Conservation (phyloP, 2,797 vertebrate species). For the Nasua narica region DNA sequence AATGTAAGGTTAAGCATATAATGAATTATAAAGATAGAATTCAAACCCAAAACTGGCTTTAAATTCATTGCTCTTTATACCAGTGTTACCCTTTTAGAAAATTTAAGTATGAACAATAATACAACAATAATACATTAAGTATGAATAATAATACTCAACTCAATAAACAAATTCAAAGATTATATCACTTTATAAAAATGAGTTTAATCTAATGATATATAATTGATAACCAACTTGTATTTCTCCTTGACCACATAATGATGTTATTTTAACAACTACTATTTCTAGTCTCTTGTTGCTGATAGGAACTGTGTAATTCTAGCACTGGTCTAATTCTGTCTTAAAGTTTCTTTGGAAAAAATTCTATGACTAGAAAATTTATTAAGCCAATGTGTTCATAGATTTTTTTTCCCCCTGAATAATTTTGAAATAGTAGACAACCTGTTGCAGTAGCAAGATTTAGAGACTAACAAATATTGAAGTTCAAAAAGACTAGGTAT, state of each 20-base stretch:
- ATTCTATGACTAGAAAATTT: neutral
- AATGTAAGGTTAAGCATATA: neutral
- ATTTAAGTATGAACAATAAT: neutral
- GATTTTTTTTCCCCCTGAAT: neutral
- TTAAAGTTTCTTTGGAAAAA: constrained; percentile 10
- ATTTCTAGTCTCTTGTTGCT: neutral
- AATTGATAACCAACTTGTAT: neutral
- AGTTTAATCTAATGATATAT: neutral
- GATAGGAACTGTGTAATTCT: neutral
- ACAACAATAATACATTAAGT: neutral
- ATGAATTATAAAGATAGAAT: neutral
- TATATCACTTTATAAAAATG: neutral
- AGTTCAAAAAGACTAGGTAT: neutral
- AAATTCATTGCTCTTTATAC: neutral
- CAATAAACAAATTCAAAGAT: neutral
- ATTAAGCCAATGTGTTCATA: neutral
- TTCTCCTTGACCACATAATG: neutral
- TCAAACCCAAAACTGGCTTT: neutral
- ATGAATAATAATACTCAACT: neutral
- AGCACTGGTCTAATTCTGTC: neutral
- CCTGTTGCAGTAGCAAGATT: neutral
- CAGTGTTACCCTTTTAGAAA: neutral
- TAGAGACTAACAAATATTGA: neutral
- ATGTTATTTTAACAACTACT: neutral
- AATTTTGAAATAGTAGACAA: neutral